A percentile compares a stretch with the other conserved stretches of the same genome.
Evolutionary conservation across 2,888 invertebrate genomes (phyloP).

Genomic region (Dyspetes luteomarginatus): DNA sequence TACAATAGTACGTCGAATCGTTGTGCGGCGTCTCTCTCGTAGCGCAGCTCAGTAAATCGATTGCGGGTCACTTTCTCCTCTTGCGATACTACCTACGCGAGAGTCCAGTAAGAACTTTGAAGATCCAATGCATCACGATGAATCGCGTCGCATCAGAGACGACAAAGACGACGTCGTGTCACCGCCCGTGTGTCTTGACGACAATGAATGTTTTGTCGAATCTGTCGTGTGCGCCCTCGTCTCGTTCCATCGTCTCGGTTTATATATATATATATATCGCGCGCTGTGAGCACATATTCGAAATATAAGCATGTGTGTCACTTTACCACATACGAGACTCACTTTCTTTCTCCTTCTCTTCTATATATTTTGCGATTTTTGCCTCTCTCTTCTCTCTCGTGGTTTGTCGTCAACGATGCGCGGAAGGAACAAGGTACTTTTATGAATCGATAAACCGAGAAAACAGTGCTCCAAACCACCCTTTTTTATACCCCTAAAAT

Average conservation of each 20-base stretch:
- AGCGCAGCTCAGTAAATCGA: slow-evolving; percentile 41
- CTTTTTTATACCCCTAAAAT: neutral
- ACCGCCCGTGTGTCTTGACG: slow-evolving; percentile 9
- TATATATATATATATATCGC: too few species aligned
- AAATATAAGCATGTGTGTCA: slow-evolving; percentile 41
- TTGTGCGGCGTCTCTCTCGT: neutral
- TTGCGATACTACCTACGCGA: neutral
- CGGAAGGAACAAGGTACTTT: neutral
- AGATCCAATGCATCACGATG: neutral
- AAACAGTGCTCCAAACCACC: neutral
- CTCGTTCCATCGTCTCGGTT: neutral
- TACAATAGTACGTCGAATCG: neutral
- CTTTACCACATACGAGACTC: neutral
- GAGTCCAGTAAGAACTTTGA: neutral
- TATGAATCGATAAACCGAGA: slow-evolving; percentile 54
- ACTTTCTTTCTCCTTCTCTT: neutral
- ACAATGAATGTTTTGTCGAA: neutral
- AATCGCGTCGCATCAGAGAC: neutral
- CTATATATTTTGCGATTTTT: neutral
- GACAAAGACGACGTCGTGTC: neutral
- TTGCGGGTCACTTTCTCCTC: slow-evolving; percentile 50
- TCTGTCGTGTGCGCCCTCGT: neutral
- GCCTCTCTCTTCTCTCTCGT: neutral
- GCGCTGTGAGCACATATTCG: slow-evolving; percentile 27
- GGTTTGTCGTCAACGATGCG: neutral